phyloP scores from a whole-genome alignment of 2,888 invertebrate species.

The Drosophila fungiperda region DNA sequence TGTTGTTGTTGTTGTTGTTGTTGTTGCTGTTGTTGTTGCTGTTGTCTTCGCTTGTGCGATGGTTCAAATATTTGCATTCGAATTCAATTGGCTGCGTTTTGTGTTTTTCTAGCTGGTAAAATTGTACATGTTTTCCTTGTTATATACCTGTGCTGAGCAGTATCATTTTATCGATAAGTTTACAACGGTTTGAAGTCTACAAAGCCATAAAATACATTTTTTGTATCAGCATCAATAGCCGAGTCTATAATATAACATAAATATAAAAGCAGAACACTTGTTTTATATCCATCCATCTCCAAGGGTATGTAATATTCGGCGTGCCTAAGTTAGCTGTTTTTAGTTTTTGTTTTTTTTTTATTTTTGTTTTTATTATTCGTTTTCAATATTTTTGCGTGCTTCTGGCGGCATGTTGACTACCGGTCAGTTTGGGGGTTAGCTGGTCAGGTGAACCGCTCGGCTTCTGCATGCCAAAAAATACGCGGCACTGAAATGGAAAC shows the following conservation, averaged over 20 bases:
- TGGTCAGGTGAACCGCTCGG: slow-evolving; percentile 43
- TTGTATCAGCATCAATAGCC: neutral
- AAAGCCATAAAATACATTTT: neutral
- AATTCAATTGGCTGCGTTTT: slow-evolving; percentile 79
- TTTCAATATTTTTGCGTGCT: slow-evolving; percentile 47
- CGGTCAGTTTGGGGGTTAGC: slow-evolving; percentile 38
- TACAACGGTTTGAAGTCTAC: neutral
- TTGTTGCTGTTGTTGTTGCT: slow-evolving; percentile 13
- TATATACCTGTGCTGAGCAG: neutral
- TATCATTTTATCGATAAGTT: neutral
- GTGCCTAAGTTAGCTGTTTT: neutral
- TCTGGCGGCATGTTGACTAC: slow-evolving; percentile 37
- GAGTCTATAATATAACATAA: neutral
- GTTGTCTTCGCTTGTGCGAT: slow-evolving; percentile 38
- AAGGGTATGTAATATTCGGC: neutral
- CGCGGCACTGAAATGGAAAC: slow-evolving; percentile 65
- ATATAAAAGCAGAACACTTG: neutral
- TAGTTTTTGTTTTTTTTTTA: slow-evolving; percentile 16
- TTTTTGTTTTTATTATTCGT: slow-evolving; percentile 8
- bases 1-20: slow-evolving; percentile 15
- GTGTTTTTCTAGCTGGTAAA: slow-evolving; percentile 65
- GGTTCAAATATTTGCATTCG: slow-evolving; percentile 76
- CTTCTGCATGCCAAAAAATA: slow-evolving; percentile 3
- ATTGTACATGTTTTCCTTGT: slow-evolving; percentile 51
- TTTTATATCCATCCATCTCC: neutral